These are phyloP conservation scores for Amphipyra berbera DNA, from an alignment of 2,888 invertebrate genomes.

Conservation along the genomic window DNA sequence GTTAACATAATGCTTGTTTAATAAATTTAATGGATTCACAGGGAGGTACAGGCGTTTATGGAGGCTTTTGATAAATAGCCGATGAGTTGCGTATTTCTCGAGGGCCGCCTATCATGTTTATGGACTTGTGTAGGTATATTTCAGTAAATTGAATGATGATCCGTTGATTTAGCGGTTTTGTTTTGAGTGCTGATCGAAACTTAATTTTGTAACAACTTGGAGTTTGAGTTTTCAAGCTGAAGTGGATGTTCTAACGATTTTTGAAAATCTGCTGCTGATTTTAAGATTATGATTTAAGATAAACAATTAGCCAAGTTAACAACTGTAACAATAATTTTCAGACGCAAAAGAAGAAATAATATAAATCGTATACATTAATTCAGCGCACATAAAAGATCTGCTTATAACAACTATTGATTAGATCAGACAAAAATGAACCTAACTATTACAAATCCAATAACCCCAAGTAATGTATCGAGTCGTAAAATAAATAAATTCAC, in stretches of 20 bases:
- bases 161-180: constrained; percentile 20
- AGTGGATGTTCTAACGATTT: not conserved
- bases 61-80: constrained; percentile 73
- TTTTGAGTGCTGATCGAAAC: constrained; percentile 5
- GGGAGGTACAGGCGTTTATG: constrained; percentile 53
- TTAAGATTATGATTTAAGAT: no score
- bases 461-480: constrained; percentile 19
- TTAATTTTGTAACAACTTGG: not conserved
- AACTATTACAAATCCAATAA: constrained; percentile 19
- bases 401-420: not conserved
- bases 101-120: constrained; percentile 52
- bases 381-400: no score
- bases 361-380: no score
- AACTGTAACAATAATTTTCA: no score
- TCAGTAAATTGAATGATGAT: constrained; percentile 40
- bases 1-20: constrained; percentile 73
- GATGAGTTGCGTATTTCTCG: constrained; percentile 72
- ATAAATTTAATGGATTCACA: constrained; percentile 77
- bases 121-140: constrained; percentile 28
- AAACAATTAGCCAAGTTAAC: no score
- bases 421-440: constrained; percentile 2
- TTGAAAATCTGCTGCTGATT: not conserved
- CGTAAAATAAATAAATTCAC: constrained; percentile 17
- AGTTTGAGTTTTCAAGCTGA: not conserved
- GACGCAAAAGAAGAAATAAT: no score